These are phyloP conservation scores for Drosophila lowei DNA, from an alignment of 1,140 invertebrate genomes.

Conservation along the genomic window DNA sequence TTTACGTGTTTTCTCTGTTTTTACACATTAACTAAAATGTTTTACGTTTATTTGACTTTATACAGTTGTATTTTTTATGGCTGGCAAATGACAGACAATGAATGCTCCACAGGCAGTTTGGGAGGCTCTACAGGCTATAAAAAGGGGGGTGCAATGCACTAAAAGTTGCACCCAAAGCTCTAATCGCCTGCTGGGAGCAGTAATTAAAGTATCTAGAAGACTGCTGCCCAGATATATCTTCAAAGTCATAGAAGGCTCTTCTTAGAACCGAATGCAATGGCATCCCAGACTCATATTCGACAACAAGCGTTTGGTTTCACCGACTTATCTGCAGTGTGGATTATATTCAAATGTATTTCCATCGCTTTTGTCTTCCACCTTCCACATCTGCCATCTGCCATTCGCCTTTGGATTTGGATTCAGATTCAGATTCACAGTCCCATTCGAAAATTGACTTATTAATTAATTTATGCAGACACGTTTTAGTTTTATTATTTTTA, in stretches of 20 bases:
- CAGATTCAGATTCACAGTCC: constrained; percentile 39
- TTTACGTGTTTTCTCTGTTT: constrained; percentile 11
- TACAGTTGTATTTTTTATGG: constrained; percentile 61
- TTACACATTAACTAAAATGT: constrained; percentile 14
- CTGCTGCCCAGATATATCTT: too few relatives aligned
- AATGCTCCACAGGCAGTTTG: constrained; percentile 58
- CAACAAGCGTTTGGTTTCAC: neutral
- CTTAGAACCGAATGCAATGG: too few relatives aligned
- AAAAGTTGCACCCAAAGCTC: constrained; percentile 51
- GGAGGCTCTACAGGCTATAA: constrained; percentile 53
- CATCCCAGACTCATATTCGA: too few relatives aligned
- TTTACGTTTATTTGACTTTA: constrained; percentile 51
- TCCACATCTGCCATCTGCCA: constrained; percentile 10
- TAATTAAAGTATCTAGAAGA: constrained; percentile 14
- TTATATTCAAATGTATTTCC: constrained; percentile 50
- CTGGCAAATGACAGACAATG: constrained; percentile 63
- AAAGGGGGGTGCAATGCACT: constrained; percentile 47
- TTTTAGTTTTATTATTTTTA: constrained; percentile 82
- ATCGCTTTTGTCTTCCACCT: constrained; percentile 19
- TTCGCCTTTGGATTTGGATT: too few relatives aligned
- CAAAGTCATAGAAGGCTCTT: too few relatives aligned
- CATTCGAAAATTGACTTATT: constrained; percentile 77
- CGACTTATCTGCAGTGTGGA: constrained; percentile 45
- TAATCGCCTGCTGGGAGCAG: constrained; percentile 19
- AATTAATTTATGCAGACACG: constrained; percentile 83